A percentile compares a stretch with the other conserved stretches of the same genome.
These are phyloP conservation scores for Muscicapa comitata DNA, from an alignment of 2,797 vertebrate species.

Conservation along the genomic window DNA sequence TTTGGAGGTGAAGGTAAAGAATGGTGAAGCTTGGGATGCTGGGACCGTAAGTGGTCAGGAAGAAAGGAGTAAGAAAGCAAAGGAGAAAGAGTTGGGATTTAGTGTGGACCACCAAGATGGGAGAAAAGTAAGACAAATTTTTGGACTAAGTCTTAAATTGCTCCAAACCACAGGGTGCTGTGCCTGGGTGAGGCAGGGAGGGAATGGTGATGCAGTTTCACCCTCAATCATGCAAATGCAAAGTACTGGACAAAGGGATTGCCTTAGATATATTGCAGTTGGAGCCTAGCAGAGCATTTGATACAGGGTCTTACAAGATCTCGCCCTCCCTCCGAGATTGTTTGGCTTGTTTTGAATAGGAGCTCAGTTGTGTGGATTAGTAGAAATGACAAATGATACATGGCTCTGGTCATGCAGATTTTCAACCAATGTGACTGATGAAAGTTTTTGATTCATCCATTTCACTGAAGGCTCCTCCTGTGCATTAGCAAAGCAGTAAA, in stretches of 20 bases:
- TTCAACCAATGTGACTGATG: background rate
- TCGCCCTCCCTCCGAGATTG: background rate
- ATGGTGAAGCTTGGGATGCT: background rate
- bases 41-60: background rate
- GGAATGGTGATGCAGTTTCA: constrained; percentile 1
- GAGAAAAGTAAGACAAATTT: constrained; percentile 36
- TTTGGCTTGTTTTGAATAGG: constrained; percentile 15
- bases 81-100: background rate
- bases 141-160: background rate
- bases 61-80: background rate
- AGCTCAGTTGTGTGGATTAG: background rate
- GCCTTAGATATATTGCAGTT: constrained; percentile 16
- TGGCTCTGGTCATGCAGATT: background rate
- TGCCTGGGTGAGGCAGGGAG: background rate
- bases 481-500: background rate
- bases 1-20: background rate
- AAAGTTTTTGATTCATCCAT: background rate
- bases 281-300: background rate
- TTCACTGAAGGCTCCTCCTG: background rate
- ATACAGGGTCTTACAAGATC: background rate
- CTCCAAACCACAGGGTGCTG: constrained; percentile 25
- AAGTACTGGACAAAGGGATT: constrained; percentile 3
- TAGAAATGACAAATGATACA: background rate
- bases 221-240: background rate
- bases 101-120: constrained; percentile 3